phyloP scores from a whole-genome alignment of 2,888 invertebrate genomes.

The Pollenia labialis region DNA sequence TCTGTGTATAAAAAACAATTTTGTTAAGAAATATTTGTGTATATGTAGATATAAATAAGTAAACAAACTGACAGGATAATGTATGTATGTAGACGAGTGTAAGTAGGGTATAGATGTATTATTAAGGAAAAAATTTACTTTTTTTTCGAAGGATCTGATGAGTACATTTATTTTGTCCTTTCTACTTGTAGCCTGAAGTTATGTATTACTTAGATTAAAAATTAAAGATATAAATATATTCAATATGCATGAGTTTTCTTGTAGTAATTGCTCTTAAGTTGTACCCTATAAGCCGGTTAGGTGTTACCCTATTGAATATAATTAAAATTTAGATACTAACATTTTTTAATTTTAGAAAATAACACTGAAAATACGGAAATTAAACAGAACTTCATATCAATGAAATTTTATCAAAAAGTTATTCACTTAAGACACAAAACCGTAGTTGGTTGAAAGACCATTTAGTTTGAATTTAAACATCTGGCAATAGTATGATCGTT shows the following conservation, averaged over 20 bases:
- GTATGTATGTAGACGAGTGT: constrained; percentile 47
- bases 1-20: constrained; percentile 44
- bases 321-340: too few relatives aligned
- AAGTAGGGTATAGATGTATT: not conserved
- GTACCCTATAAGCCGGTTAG: not conserved
- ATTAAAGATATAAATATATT: constrained; percentile 19
- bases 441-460: too few relatives aligned
- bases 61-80: constrained; percentile 70
- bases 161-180: constrained; percentile 27
- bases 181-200: constrained; percentile 19
- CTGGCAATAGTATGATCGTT: too few relatives aligned
- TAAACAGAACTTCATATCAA: too few relatives aligned
- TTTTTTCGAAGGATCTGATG: not conserved
- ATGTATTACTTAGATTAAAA: constrained; percentile 43
- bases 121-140: not conserved
- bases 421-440: too few relatives aligned
- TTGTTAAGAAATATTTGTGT: constrained; percentile 26
- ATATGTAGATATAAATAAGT: constrained; percentile 62
- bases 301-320: too few relatives aligned
- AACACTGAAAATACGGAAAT: too few relatives aligned
- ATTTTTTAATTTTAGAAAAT: too few relatives aligned
- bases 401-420: too few relatives aligned
- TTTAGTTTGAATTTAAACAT: too few relatives aligned
- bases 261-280: constrained; percentile 1
- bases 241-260: constrained; percentile 20